A percentile compares a stretch with the other conserved stretches of the same genome.
Conservation (phyloP, 2,888 invertebrate genomes). For the Nycteola revayana region DNA sequence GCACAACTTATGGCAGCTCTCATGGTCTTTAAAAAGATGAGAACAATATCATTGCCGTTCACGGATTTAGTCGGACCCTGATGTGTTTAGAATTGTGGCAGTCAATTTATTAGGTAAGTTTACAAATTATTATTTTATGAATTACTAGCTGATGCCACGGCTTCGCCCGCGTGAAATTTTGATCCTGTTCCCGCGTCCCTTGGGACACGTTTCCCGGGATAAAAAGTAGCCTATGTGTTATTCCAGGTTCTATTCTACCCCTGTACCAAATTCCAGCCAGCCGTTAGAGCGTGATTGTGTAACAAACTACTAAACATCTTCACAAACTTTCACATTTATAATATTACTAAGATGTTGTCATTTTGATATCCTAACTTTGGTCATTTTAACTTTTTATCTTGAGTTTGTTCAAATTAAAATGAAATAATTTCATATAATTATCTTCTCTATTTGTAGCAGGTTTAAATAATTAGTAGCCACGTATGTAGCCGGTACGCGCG, state of each 20-base stretch:
- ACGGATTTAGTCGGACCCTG: slow-evolving; percentile 3
- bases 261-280: slow-evolving; percentile 1
- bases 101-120: slow-evolving; percentile 3
- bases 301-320: slow-evolving; percentile 1
- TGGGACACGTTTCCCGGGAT: slow-evolving; percentile 1
- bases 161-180: slow-evolving; percentile 1
- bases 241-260: background rate
- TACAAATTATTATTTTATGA: slow-evolving; percentile 3
- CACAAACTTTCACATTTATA: slow-evolving; percentile 1
- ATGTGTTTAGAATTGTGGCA: slow-evolving; percentile 4
- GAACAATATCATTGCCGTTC: slow-evolving; percentile 1
- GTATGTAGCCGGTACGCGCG: slow-evolving; percentile 1
- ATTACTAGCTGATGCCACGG: slow-evolving; percentile 1
- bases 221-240: slow-evolving; percentile 1
- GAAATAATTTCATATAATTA: slow-evolving; percentile 1
- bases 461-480: slow-evolving; percentile 1
- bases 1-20: slow-evolving; percentile 1
- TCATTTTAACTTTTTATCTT: slow-evolving; percentile 1
- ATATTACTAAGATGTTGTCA: slow-evolving; percentile 1
- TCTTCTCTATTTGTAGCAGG: slow-evolving; percentile 1
- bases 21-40: background rate
- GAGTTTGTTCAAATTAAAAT: slow-evolving; percentile 2
- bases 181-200: slow-evolving; percentile 1
- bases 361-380: slow-evolving; percentile 2
- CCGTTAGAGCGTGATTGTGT: slow-evolving; percentile 1